Conservation (phyloP, 2,888 invertebrate genomes). For the Tetanocera ferruginea region DNA sequence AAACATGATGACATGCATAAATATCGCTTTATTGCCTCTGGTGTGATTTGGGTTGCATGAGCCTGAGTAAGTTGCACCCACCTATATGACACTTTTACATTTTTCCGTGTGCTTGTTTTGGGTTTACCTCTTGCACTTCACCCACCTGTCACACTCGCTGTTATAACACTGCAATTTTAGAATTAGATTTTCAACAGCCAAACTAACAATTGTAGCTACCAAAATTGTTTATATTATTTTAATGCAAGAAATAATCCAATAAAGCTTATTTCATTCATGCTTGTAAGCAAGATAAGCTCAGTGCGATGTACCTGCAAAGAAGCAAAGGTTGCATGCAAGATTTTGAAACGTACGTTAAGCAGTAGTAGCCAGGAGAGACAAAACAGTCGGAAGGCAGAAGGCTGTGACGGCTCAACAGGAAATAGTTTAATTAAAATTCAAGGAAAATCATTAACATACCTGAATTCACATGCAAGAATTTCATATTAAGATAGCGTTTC, state of each 20-base stretch:
- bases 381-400: slow-evolving; percentile 15
- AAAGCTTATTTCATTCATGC: slow-evolving; percentile 47
- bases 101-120: not conserved
- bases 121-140: not conserved
- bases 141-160: not conserved
- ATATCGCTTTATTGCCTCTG: not conserved
- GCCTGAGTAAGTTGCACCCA: not conserved
- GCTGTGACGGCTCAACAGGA: slow-evolving; percentile 46
- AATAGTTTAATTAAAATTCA: slow-evolving; percentile 52
- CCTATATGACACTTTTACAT: not conserved
- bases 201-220: not conserved
- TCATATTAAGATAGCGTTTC: too few species aligned
- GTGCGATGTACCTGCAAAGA: not conserved
- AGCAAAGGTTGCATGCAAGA: not conserved
- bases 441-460: slow-evolving; percentile 9
- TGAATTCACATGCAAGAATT: not conserved
- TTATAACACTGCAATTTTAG: not conserved
- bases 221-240: slow-evolving; percentile 3
- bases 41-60: not conserved
- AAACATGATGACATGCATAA: not conserved
- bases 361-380: not conserved
- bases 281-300: not conserved
- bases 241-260: slow-evolving; percentile 51
- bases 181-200: not conserved
- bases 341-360: not conserved